Conservation (phyloP, 2,797 vertebrate genomes). For the Thalassophryne amazonica region DNA sequence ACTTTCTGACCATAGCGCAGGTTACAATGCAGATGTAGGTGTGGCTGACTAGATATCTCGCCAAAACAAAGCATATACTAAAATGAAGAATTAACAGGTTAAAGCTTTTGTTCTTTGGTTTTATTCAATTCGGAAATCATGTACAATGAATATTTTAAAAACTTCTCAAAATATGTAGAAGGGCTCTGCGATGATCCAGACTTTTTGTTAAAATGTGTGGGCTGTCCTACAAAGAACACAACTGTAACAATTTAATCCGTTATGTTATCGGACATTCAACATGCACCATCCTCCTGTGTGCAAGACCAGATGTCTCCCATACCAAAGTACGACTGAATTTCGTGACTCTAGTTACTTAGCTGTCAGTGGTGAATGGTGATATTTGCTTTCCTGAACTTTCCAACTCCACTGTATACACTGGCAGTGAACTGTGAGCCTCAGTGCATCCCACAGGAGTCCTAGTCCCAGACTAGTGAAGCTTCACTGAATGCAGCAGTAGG, state of each 20-base stretch:
- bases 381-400: slow-evolving; percentile 67
- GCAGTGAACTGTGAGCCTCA: slow-evolving; percentile 72
- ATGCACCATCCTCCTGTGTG: neutral
- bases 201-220: neutral
- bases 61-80: no score
- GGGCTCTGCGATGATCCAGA: neutral
- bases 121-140: no score
- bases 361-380: slow-evolving; percentile 55
- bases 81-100: no score
- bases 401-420: slow-evolving; percentile 59
- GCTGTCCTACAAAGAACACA: neutral
- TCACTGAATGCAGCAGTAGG: slow-evolving; percentile 68
- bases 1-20: no score
- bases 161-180: neutral
- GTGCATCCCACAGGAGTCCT: slow-evolving; percentile 69
- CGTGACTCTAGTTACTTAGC: slow-evolving; percentile 49
- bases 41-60: no score
- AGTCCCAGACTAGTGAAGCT: slow-evolving; percentile 61
- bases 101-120: no score
- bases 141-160: neutral
- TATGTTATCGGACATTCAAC: neutral
- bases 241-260: neutral
- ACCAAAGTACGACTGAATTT: slow-evolving; percentile 21
- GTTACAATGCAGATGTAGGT: no score
- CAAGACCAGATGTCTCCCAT: slow-evolving; percentile 1